Percentiles rank a stretch among this genome's conserved stretches.
Evolutionary conservation across 2,113 vertebrate genomes (phyloP).

Genomic region (Haemorhous mexicanus): DNA sequence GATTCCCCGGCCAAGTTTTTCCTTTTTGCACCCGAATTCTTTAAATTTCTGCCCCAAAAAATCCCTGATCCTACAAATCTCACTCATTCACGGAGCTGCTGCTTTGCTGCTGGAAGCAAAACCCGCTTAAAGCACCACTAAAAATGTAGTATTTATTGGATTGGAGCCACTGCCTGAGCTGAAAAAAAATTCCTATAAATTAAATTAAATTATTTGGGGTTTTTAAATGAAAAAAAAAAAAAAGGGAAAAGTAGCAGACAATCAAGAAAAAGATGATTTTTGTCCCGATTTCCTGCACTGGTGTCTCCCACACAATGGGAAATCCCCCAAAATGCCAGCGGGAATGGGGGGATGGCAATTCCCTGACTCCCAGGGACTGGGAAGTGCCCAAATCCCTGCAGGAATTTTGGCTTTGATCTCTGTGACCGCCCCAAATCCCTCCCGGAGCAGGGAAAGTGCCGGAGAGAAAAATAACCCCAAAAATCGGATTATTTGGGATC

Average conservation of each 20-base stretch:
- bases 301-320: neutral
- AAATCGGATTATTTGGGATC: neutral
- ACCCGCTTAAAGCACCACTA: neutral
- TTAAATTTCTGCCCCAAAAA: neutral
- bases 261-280: neutral
- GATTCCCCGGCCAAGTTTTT: neutral
- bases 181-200: neutral
- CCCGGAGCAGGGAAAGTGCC: neutral
- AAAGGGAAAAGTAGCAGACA: neutral
- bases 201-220: neutral
- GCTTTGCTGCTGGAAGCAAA: neutral
- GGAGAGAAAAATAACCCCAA: neutral
- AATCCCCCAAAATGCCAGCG: neutral
- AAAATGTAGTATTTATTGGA: neutral
- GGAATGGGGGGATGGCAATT: neutral
- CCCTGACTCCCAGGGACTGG: neutral
- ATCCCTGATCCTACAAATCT: neutral
- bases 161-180: neutral
- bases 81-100: neutral
- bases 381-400: neutral
- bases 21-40: neutral
- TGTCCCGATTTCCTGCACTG: neutral
- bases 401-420: neutral
- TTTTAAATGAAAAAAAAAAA: too few relatives aligned
- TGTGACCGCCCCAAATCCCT: neutral